A percentile compares a stretch with the other conserved stretches of the same genome.
Conservation (phyloP, 2,888 invertebrate species). For the Synanthedon andrenaeformis region DNA sequence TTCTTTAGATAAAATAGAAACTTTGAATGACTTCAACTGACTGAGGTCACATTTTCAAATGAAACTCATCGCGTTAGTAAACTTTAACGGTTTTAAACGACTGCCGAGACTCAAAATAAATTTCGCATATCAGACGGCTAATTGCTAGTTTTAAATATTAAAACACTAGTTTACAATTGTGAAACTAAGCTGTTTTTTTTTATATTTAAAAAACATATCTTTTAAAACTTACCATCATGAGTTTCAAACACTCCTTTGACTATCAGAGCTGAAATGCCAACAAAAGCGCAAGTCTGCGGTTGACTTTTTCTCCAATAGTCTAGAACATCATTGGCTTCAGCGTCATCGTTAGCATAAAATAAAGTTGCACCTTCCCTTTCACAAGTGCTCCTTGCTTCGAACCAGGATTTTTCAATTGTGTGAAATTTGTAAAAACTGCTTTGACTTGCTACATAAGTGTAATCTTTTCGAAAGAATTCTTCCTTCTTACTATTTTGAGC, state of each 20-base stretch:
- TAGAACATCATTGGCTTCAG: slow-evolving; percentile 26
- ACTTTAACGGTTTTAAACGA: too few species aligned
- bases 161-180: too few species aligned
- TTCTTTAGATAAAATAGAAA: too few species aligned
- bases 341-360: slow-evolving; percentile 34
- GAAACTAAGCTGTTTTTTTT: too few species aligned
- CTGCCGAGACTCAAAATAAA: too few species aligned
- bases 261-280: slow-evolving; percentile 33
- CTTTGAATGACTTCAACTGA: too few species aligned
- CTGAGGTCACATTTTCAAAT: too few species aligned
- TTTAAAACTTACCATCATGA: slow-evolving; percentile 19
- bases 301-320: slow-evolving; percentile 21
- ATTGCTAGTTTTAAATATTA: too few species aligned
- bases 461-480: slow-evolving; percentile 44
- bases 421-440: slow-evolving; percentile 47
- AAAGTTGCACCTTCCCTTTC: slow-evolving; percentile 34
- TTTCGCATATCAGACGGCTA: too few species aligned
- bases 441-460: slow-evolving; percentile 26
- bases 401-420: slow-evolving; percentile 31
- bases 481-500: slow-evolving; percentile 25
- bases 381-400: slow-evolving; percentile 33
- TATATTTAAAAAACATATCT: too few species aligned
- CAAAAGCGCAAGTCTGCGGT: slow-evolving; percentile 18
- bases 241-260: slow-evolving; percentile 37
- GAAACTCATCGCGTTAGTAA: too few species aligned